Evolutionary conservation across 2,888 invertebrate genomes (phyloP).

Genomic region (Celastrina argiolus): DNA sequence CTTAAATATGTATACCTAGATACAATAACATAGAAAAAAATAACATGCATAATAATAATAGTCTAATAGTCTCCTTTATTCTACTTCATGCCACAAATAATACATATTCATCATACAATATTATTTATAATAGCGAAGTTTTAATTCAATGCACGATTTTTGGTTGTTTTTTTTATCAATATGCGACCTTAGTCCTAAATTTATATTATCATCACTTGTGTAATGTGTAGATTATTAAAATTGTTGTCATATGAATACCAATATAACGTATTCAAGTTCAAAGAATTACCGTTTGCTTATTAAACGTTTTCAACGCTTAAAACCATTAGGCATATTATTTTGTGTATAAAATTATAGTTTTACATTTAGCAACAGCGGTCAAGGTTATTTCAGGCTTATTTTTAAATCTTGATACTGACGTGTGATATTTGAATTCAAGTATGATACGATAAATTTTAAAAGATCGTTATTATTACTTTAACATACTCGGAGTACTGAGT

Average conservation of each 20-base stretch:
- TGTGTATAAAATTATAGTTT: slow-evolving; percentile 3
- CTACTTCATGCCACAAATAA: not conserved
- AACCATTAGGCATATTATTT: not conserved
- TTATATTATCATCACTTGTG: not conserved
- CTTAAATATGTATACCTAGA: too few species aligned
- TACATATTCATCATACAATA: not conserved
- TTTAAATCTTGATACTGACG: not conserved
- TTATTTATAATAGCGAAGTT: not conserved
- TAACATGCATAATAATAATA: too few species aligned
- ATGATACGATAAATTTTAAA: not conserved
- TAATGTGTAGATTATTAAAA: not conserved
- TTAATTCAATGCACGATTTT: not conserved
- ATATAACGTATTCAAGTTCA: not conserved
- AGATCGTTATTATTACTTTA: not conserved
- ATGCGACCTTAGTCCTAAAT: not conserved
- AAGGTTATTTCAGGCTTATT: not conserved
- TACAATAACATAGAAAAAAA: too few species aligned
- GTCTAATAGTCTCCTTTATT: not conserved
- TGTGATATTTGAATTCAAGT: not conserved
- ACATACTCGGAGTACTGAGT: too few species aligned
- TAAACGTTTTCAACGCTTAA: not conserved
- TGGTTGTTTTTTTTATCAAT: not conserved
- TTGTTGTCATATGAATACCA: not conserved
- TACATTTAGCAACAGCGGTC: not conserved
- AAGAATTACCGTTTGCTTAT: not conserved